phyloP scores from a whole-genome alignment of 1,140 invertebrate species.

The Trypoxylus dichotomus region DNA sequence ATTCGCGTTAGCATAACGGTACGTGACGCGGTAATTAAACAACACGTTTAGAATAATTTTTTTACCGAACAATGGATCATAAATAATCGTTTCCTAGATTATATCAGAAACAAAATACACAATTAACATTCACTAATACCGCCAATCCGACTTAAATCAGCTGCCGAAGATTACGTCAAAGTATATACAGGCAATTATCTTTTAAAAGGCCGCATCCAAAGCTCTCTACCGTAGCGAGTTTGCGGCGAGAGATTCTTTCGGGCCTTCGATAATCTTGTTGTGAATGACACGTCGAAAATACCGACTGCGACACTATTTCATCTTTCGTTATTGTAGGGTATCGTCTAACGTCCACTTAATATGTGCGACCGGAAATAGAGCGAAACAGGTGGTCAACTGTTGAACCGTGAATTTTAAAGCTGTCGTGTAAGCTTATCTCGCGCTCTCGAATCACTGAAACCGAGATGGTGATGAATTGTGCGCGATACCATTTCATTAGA shows the following conservation, averaged over 20 bases:
- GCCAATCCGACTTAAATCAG: background rate
- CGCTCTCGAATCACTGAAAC: conserved; percentile 7
- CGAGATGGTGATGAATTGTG: conserved; percentile 26
- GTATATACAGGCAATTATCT: background rate
- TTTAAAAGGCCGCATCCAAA: background rate
- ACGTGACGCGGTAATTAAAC: background rate
- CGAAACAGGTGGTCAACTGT: conserved; percentile 39
- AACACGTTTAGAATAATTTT: background rate
- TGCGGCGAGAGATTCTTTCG: background rate
- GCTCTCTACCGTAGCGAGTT: background rate
- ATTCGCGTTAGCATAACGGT: background rate
- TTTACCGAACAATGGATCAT: background rate
- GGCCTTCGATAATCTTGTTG: too few species aligned
- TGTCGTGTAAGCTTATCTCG: conserved; percentile 24
- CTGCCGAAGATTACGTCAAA: background rate
- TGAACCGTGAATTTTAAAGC: conserved; percentile 37
- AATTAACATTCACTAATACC: background rate
- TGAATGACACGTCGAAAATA: background rate
- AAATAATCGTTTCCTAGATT: conserved; percentile 4
- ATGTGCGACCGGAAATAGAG: conserved; percentile 35
- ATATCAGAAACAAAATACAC: background rate
- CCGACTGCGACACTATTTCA: background rate
- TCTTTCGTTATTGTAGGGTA: conserved; percentile 5
- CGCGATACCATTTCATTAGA: conserved; percentile 19
- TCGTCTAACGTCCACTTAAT: conserved; percentile 34